Conservation (phyloP, 1,140 invertebrate species). For the Bombyx mori region ASM3026992v2 NC_085107.1:8499501-8500000, state of each 20-base stretch:
- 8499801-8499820: background rate
- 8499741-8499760: background rate
- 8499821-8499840: background rate
- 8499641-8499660: background rate
- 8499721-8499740: background rate
- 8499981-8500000: background rate
- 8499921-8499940: background rate
- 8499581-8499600: too few relatives aligned
- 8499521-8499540: too few relatives aligned
- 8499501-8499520: too few relatives aligned
- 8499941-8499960: background rate
- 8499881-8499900: too few relatives aligned
- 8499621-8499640: background rate
- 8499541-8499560: too few relatives aligned
- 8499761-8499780: background rate
- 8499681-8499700: background rate
- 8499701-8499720: background rate
- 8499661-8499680: background rate
- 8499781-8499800: background rate
- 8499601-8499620: too few relatives aligned
- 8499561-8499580: too few relatives aligned
- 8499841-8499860: too few relatives aligned
- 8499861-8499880: too few relatives aligned
- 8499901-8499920: background rate
- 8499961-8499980: background rate